Base-by-base conservation (phyloP, 2,797 vertebrate species). In the Circus cinereus region DNA sequence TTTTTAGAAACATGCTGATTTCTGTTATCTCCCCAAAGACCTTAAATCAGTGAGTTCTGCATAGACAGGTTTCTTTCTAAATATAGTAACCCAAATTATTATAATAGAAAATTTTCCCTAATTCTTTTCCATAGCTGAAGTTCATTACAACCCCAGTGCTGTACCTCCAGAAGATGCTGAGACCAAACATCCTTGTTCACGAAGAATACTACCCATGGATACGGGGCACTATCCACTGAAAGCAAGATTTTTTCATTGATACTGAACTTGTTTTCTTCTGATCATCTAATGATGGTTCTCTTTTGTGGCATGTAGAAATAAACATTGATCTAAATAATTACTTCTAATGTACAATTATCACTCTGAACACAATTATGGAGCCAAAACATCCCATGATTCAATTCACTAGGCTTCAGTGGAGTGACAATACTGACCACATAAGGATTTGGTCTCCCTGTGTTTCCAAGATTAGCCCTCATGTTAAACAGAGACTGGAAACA, bases 81-180 rank as follows among this genome's bases (percentile, higher is more conserved):
- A 51, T 5, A 63, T 16, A 59, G 60, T 29, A 83, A 86, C 50
- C 12, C 4, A 38, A 85, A n/a, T 26, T 24, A n/a, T 38, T 51
- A 57, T 14, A 29, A 78, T 32, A 77, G 53, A 93, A 85, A 69
- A 6, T 30, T 60, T 42, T 64, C 42, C 63, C 26, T 48, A 29
- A 69, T 86, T 89, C 50, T 95, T 93, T 88, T 82, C 88, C 51
- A 38, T 79, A 98, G 97, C 70, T 89, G 63, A 94, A 85, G 85
- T 96, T 50, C 79, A 89, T 57, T 94, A 72, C 89, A 92, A 85
- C 38, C 22, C 59, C 1, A 29, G 43, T 32, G 50, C 77, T 51
- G 53, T 78, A 21, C 53, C 72, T 94, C 34, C 69, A 62, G 91
- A 92, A 53, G 70, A 64, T 42, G 85, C 29, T 78, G 78, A 89